Evolutionary conservation across 2,113 vertebrate species (phyloP).

Genomic region (Cebus imitator): DNA sequence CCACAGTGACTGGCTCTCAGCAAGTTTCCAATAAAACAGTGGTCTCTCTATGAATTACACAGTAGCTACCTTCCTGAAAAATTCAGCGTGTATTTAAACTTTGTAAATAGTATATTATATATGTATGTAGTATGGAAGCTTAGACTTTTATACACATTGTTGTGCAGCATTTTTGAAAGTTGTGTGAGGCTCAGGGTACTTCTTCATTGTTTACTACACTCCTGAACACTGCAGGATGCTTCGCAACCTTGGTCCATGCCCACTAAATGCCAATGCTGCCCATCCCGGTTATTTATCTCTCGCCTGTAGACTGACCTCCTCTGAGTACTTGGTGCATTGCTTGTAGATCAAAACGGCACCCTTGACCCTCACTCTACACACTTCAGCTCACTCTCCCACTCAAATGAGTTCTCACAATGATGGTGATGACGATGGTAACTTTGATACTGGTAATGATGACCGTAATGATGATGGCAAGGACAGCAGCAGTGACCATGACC

Average conservation of each 20-base stretch:
- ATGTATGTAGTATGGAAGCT: background rate
- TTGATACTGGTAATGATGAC: background rate
- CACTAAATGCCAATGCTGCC: background rate
- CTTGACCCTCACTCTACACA: background rate
- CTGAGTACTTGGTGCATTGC: background rate
- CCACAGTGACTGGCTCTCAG: background rate
- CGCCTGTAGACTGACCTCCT: background rate
- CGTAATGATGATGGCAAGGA: background rate
- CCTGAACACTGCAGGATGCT: background rate
- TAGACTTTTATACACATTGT: background rate
- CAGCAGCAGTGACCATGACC: background rate
- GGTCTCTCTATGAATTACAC: background rate
- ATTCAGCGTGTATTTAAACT: background rate
- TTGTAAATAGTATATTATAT: background rate
- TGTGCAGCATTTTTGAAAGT: background rate
- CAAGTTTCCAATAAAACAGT: background rate
- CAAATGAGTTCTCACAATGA: background rate
- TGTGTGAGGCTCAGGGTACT: background rate
- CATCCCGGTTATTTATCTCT: background rate
- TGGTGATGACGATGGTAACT: fast-evolving
- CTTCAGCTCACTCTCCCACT: background rate
- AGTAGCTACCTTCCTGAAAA: background rate
- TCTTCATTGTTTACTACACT: background rate
- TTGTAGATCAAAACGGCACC: background rate
- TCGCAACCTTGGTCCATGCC: background rate